Evolutionary conservation across 2,797 vertebrate genomes (phyloP), one percentile per base, ranked within the genome.

Genomic region (Sebastes jordani): DNA sequence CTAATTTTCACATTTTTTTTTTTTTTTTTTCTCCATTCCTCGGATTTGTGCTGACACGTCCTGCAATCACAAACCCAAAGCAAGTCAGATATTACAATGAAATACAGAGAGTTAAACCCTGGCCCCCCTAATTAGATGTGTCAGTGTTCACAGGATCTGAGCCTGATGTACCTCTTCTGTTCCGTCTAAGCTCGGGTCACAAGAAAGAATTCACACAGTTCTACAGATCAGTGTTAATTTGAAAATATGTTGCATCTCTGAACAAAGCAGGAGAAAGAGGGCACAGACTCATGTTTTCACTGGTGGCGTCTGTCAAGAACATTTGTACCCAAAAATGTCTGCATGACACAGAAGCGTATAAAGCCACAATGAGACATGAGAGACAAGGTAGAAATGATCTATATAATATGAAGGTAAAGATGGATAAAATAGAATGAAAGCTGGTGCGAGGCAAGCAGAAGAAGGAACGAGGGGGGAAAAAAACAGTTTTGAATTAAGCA

Each of bases 401-500:
- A 92, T 92, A 89, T 89, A 92, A 89, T 76, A 83, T 80, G 84
- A 90, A 91, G 89, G 88, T 92, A 88, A 89, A 90, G 88, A 91
- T 89, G 86, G 91, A 89, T 92, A 89, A 91, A 90, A 91, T 63
- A 74, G 92, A 91, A 84, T 82, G 89, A 82, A 82, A 90, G 88
- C 83, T 84, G 84, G 71, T 83, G 81, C 81, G 78, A 91, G 72
- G 78, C 76, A 74, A 56, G 89, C 82, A 72, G 82, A 75, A 72
- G 82, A 75, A 81, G 71, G 80, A 82, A 88, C 10, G 25, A 23
- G 52, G 25, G 22, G 36, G 36, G 2, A 49, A 68, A 81, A 78
- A 85, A 87, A 82, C 63, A 30, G 52, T 92, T 93, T 92, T 93
- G 94, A 95, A 95, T 96, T 94, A 95, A 94, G 88, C 91, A 93